These are phyloP conservation scores for Hippasteria phrygiana DNA, from an alignment of 53 echinoderm and acorn worm species.

Conservation along the genomic window DNA sequence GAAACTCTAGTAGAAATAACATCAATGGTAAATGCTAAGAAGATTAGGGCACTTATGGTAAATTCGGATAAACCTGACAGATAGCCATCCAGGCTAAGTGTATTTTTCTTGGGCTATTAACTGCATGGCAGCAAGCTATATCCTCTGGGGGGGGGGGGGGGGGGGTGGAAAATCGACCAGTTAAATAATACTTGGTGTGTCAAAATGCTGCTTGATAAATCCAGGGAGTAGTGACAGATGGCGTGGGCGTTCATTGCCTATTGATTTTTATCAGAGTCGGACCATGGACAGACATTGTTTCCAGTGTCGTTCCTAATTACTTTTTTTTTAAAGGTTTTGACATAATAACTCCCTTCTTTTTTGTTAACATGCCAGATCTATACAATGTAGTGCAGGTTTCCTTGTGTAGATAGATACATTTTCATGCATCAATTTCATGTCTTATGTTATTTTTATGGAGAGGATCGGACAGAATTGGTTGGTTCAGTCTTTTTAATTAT, in stretches of 20 bases:
- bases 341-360: neutral
- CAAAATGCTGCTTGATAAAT: neutral
- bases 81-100: neutral
- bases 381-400: too few relatives aligned
- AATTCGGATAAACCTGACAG: conserved; percentile 28
- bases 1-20: conserved; percentile 45
- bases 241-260: conserved; percentile 5
- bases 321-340: neutral
- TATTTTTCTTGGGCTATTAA: conserved; percentile 29
- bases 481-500: too few relatives aligned
- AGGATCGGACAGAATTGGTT: too few relatives aligned
- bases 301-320: neutral
- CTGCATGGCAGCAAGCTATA: conserved; percentile 2
- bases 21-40: conserved; percentile 58
- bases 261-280: conserved; percentile 1
- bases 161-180: conserved; percentile 29
- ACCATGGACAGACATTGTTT: conserved; percentile 2
- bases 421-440: too few relatives aligned
- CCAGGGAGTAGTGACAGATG: conserved; percentile 22
- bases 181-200: conserved; percentile 2
- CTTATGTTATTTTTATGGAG: too few relatives aligned
- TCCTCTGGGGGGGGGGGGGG: too few relatives aligned
- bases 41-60: conserved; percentile 55
- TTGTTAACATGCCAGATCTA: too few relatives aligned
- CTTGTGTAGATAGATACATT: too few relatives aligned